Evolutionary conservation across 37 sponge, comb jelly and placozoan species (phyloP).

Genomic region (Ephydatia muelleri): DNA sequence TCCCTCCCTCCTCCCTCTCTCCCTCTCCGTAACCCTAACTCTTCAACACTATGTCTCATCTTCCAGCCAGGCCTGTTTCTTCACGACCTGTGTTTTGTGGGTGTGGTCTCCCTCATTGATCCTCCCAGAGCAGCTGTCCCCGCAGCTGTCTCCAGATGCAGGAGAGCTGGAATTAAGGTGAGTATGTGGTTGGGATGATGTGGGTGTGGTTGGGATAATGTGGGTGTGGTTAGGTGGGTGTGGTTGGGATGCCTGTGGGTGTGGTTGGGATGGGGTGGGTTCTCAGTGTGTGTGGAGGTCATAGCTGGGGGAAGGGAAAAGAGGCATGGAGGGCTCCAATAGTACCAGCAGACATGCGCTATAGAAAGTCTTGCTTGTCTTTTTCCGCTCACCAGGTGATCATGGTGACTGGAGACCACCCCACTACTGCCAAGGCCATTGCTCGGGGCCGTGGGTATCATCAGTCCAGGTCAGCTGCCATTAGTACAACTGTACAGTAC

Average conservation of each 20-base stretch:
- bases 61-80: slow-evolving; percentile 83
- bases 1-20: too few relatives aligned
- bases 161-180: slow-evolving; percentile 94
- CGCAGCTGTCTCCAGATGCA: slow-evolving; percentile 91
- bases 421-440: slow-evolving; percentile 96
- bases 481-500: too few relatives aligned
- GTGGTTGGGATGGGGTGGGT: background rate
- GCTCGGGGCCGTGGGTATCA: slow-evolving; percentile 94
- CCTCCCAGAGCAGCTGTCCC: slow-evolving; percentile 95
- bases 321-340: background rate
- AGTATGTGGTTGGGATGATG: background rate
- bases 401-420: slow-evolving; percentile 99
- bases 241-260: background rate
- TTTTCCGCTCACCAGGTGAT: slow-evolving; percentile 47
- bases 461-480: slow-evolving; percentile 81
- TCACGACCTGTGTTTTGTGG: slow-evolving; percentile 88
- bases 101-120: slow-evolving; percentile 93
- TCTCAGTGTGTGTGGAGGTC: background rate
- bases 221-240: background rate
- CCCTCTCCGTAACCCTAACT: too few relatives aligned
- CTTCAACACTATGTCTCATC: too few relatives aligned
- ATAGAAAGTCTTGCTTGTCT: background rate
- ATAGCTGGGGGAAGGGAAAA: background rate
- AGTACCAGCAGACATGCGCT: background rate
- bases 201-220: background rate